Evolutionary conservation across 2,113 vertebrate species (phyloP).

Genomic region (Pungitius pungitius): DNA sequence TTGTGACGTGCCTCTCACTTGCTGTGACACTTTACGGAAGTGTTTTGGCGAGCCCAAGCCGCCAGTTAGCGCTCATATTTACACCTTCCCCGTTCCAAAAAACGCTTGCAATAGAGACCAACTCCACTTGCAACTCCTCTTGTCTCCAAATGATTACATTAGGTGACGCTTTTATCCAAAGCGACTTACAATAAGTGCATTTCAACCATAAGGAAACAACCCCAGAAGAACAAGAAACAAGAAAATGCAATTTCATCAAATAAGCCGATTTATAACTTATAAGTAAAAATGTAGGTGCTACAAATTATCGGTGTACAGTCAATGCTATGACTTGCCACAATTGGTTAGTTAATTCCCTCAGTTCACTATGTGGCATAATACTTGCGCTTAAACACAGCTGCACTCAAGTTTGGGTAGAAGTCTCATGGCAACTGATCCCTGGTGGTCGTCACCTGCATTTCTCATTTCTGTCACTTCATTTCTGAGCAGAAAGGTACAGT

Average conservation of each 20-base stretch:
- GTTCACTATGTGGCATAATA: slow-evolving; percentile 6
- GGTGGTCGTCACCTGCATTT: slow-evolving; percentile 67
- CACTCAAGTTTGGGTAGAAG: slow-evolving; percentile 9
- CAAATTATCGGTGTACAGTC: slow-evolving; percentile 4
- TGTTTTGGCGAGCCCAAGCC: slow-evolving; percentile 37
- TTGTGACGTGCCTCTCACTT: slow-evolving; percentile 50
- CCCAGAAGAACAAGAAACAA: no score
- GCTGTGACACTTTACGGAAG: slow-evolving; percentile 45
- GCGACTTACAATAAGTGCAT: no score
- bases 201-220: no score
- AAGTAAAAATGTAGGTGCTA: no score
- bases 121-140: slow-evolving; percentile 7
- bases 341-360: slow-evolving; percentile 16
- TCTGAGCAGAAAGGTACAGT: slow-evolving; percentile 69
- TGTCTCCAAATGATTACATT: background rate
- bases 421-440: slow-evolving; percentile 40
- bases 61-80: slow-evolving; percentile 37
- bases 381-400: slow-evolving; percentile 3
- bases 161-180: no score
- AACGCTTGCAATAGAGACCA: slow-evolving; percentile 19
- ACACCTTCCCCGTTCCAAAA: slow-evolving; percentile 16
- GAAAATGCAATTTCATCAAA: no score
- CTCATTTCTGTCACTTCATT: slow-evolving; percentile 71
- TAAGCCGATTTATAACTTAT: no score
- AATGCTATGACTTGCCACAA: background rate